Percentiles rank a stretch among this genome's conserved stretches.
These are phyloP conservation scores for Petrocephalus schoutedeni DNA, from an alignment of 2,797 vertebrate species.

Conservation along the genomic window DNA sequence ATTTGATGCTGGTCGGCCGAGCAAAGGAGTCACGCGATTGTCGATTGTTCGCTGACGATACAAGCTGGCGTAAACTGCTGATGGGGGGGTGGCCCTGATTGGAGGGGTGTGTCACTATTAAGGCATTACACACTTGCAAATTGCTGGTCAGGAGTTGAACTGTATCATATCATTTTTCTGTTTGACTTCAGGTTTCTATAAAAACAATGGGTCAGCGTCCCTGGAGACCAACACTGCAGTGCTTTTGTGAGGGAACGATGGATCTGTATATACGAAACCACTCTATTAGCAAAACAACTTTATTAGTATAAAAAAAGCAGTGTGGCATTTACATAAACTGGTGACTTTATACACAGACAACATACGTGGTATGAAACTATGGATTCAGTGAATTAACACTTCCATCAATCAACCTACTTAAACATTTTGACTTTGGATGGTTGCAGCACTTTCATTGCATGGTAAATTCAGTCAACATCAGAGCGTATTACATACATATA, in stretches of 20 bases:
- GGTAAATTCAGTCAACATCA: not conserved
- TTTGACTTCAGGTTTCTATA: not conserved
- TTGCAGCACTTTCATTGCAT: not conserved
- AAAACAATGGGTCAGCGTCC: not conserved
- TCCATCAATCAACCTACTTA: not conserved
- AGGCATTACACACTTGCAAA: not conserved
- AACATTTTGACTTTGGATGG: not conserved
- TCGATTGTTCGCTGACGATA: not conserved
- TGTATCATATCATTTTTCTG: not conserved
- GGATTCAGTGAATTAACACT: not conserved
- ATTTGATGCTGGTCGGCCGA: not conserved
- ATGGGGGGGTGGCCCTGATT: not conserved
- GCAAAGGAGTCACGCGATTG: not conserved
- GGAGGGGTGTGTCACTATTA: not conserved
- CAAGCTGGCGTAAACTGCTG: not conserved
- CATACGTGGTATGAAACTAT: conserved; percentile 2
- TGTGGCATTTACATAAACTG: not conserved
- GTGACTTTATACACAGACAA: not conserved
- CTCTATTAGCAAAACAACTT: not conserved
- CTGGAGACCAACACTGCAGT: not conserved
- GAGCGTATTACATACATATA: conserved; percentile 30
- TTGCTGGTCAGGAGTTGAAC: not conserved
- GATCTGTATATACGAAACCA: not conserved
- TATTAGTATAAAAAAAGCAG: not conserved
- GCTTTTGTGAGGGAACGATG: not conserved